Evolutionary conservation across 2,797 vertebrate genomes (phyloP).

Genomic region (Sphenopsis melanotis): DNA sequence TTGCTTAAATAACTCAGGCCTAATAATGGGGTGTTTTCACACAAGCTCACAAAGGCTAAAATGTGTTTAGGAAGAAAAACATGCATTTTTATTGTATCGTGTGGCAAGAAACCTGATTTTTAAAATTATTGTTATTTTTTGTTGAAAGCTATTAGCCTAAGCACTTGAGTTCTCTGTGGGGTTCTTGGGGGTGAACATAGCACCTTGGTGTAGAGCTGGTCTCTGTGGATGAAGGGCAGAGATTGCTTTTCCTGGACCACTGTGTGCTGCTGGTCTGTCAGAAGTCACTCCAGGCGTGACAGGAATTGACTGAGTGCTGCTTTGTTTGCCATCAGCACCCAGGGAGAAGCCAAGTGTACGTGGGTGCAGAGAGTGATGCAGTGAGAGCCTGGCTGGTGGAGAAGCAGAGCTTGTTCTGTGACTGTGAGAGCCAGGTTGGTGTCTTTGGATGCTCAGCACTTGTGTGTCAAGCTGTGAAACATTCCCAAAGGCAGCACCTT

Average conservation of each 20-base stretch:
- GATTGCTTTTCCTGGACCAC: not conserved
- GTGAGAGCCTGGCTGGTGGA: not conserved
- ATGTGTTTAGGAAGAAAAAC: conserved; percentile 51
- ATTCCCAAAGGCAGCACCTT: not conserved
- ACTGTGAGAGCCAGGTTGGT: not conserved
- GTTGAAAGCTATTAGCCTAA: not conserved
- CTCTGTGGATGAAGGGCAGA: not conserved
- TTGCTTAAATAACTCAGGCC: conserved; percentile 57
- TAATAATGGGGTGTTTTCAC: conserved; percentile 58
- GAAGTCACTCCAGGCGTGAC: not conserved
- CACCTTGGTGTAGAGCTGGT: not conserved
- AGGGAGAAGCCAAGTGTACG: not conserved
- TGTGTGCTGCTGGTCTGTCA: not conserved
- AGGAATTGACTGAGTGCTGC: not conserved
- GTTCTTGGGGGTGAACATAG: not conserved
- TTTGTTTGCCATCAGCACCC: not conserved
- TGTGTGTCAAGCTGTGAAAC: not conserved
- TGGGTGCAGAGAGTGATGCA: not conserved
- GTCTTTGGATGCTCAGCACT: not conserved
- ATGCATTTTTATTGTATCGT: conserved; percentile 21
- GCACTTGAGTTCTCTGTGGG: not conserved
- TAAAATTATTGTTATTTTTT: not conserved
- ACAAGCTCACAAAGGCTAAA: conserved; percentile 21
- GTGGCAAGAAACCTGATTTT: not conserved
- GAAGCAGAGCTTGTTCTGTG: not conserved